These are phyloP conservation scores for Anguilla megastoma DNA, from an alignment of 2,797 vertebrate species.

Conservation along the genomic window DNA sequence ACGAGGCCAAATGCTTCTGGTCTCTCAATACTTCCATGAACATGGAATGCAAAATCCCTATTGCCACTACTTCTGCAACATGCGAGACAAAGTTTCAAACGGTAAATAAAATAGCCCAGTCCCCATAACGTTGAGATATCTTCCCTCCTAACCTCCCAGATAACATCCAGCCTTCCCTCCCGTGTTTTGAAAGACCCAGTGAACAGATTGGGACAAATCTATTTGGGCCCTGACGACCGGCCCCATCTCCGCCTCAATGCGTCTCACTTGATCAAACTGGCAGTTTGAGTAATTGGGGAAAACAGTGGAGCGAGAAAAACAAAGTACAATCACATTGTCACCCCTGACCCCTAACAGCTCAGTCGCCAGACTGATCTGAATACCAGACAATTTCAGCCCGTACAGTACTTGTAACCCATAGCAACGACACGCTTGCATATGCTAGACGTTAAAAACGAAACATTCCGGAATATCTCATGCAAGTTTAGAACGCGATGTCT, in stretches of 20 bases:
- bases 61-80: neutral
- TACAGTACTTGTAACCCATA: neutral
- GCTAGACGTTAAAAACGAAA: neutral
- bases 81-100: neutral
- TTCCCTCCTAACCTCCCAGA: neutral
- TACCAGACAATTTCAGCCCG: neutral
- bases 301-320: neutral
- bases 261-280: constrained; percentile 40
- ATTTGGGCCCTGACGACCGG: constrained; percentile 36
- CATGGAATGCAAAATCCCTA: neutral
- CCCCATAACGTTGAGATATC: neutral
- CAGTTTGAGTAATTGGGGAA: constrained; percentile 16
- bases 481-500: neutral
- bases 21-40: neutral
- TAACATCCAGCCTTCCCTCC: neutral
- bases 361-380: neutral
- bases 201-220: constrained; percentile 39
- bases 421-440: neutral
- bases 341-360: neutral
- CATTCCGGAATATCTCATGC: neutral
- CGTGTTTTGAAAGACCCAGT: neutral
- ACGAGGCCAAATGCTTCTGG: neutral
- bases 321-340: neutral
- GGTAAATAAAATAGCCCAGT: neutral
- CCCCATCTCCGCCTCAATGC: constrained; percentile 33